Conservation (phyloP, 2,797 vertebrate species). For the Lutjanus campechanus region DNA sequence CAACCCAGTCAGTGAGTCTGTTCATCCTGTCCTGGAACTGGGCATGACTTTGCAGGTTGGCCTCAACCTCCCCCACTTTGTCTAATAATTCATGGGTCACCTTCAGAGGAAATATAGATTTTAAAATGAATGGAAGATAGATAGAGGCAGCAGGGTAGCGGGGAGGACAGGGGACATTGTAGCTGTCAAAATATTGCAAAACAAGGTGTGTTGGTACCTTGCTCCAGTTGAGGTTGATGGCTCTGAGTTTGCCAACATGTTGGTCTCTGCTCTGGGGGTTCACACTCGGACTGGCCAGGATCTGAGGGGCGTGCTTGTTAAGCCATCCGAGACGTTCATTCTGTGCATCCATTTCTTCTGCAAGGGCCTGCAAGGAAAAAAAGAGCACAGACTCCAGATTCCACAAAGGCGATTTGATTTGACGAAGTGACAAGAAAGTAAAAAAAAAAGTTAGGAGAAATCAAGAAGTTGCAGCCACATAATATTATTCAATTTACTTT, state of each 20-base stretch:
- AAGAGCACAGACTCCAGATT: slow-evolving; percentile 15
- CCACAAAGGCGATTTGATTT: slow-evolving; percentile 13
- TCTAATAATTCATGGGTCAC: slow-evolving; percentile 88
- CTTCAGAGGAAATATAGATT: slow-evolving; percentile 64
- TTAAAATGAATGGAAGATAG: background rate
- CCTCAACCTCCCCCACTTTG: slow-evolving; percentile 87
- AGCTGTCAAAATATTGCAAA: background rate
- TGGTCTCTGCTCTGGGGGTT: slow-evolving; percentile 87
- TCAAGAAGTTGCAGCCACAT: background rate
- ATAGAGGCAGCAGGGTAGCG: background rate
- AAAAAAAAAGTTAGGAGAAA: background rate
- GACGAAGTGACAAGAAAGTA: slow-evolving; percentile 1
- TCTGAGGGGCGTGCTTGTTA: slow-evolving; percentile 89
- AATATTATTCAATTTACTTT: slow-evolving; percentile 7
- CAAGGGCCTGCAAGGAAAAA: slow-evolving; percentile 83
- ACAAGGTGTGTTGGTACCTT: slow-evolving; percentile 76
- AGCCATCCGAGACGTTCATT: slow-evolving; percentile 91
- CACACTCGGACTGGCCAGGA: slow-evolving; percentile 87
- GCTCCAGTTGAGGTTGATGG: slow-evolving; percentile 91
- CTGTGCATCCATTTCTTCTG: slow-evolving; percentile 88
- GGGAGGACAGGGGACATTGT: background rate
- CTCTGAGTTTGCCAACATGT: slow-evolving; percentile 87
- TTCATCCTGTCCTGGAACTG: slow-evolving; percentile 86
- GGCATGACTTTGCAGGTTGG: slow-evolving; percentile 81
- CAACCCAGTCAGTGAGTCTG: slow-evolving; percentile 83